Evolutionary conservation across 2,113 vertebrate genomes (phyloP).

Genomic region (Ophiodon elongatus): DNA sequence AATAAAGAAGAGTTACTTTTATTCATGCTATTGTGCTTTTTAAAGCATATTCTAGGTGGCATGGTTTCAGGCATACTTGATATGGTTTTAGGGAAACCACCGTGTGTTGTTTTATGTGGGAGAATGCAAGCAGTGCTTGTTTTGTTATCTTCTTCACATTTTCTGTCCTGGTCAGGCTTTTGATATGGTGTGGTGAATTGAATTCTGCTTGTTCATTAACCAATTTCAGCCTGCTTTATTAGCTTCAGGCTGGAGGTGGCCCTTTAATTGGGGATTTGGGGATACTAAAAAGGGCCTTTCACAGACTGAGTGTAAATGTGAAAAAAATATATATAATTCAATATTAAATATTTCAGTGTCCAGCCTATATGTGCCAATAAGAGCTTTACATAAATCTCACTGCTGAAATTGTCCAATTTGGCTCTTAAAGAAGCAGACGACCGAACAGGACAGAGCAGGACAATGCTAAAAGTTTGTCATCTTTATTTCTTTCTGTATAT

Average conservation of each 20-base stretch:
- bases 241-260: neutral
- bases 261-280: neutral
- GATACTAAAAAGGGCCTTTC: neutral
- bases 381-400: neutral
- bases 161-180: neutral
- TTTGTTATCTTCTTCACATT: neutral
- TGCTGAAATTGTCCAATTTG: neutral
- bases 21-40: constrained; percentile 2
- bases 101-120: neutral
- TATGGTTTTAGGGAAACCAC: neutral
- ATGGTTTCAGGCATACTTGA: neutral
- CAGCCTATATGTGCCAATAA: neutral
- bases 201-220: neutral
- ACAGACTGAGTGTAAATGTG: constrained; percentile 14
- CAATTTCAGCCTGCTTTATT: neutral
- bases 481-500: neutral
- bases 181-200: neutral
- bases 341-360: neutral
- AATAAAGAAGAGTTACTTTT: neutral
- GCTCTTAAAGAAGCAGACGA: neutral
- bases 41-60: neutral
- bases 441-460: neutral
- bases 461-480: neutral
- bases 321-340: neutral
- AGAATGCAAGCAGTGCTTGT: neutral